A percentile compares a stretch with the other conserved stretches of the same genome.
Evolutionary conservation across 1,140 invertebrate genomes (phyloP).

Genomic region (Ruditapes philippinarum): DNA sequence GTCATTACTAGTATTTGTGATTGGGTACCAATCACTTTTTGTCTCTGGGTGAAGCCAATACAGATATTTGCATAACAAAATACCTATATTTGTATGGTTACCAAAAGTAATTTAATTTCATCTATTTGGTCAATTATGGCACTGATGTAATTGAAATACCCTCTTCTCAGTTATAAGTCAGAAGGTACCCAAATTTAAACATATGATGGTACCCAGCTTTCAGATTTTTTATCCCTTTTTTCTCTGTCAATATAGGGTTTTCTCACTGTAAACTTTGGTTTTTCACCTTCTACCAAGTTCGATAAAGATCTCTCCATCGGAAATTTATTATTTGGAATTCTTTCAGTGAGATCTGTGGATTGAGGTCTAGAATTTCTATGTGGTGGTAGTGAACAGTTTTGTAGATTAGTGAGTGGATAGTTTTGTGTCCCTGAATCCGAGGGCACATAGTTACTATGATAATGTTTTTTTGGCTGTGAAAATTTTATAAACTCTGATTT

Average conservation of each 20-base stretch:
- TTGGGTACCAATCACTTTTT: too few species aligned
- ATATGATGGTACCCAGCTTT: conserved; percentile 62
- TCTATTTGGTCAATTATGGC: too few species aligned
- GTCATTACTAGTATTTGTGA: too few species aligned
- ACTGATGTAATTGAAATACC: too few species aligned
- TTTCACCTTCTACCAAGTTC: conserved; percentile 57
- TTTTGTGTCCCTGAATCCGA: conserved; percentile 4
- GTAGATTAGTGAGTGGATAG: conserved; percentile 25
- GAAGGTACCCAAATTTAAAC: too few species aligned
- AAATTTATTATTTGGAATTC: conserved; percentile 33
- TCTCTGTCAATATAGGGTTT: conserved; percentile 58
- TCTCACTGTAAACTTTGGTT: conserved; percentile 60
- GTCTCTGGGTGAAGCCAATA: too few species aligned
- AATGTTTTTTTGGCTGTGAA: conserved; percentile 42
- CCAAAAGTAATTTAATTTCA: too few species aligned
- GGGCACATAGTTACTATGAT: conserved; percentile 11
- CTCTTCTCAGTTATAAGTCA: too few species aligned
- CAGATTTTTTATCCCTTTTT: conserved; percentile 52
- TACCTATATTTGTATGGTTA: too few species aligned
- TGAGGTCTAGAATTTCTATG: conserved; percentile 51
- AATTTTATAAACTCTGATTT: not conserved
- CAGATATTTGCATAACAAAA: too few species aligned
- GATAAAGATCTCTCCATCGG: conserved; percentile 38
- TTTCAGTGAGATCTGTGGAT: conserved; percentile 58
- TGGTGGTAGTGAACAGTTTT: conserved; percentile 13